Percentiles rank a stretch among this genome's conserved stretches.
Conservation (phyloP, 92 coral and sea anemone genomes). For the Plumapathes pennacea region DNA sequence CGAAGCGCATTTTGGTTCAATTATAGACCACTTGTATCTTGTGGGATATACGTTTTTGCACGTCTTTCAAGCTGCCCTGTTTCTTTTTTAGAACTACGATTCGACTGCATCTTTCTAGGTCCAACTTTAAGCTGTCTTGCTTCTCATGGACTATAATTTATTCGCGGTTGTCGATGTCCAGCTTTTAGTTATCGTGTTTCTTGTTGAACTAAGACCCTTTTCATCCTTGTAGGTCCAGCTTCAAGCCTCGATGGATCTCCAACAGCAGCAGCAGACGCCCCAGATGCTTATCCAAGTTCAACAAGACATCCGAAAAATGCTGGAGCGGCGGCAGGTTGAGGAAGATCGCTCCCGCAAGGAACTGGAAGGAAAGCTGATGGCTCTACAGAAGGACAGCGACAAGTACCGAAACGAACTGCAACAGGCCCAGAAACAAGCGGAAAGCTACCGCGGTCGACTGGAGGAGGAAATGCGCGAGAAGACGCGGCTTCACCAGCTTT, state of each 20-base stretch:
- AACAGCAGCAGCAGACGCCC: conserved; percentile 16
- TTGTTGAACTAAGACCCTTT: too few relatives aligned
- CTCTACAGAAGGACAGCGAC: conserved; percentile 84
- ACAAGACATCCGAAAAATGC: conserved; percentile 84
- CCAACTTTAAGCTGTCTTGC: too few relatives aligned
- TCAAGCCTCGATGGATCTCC: conserved; percentile 8
- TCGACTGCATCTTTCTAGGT: too few relatives aligned
- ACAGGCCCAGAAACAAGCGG: conserved; percentile 94
- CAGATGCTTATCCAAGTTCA: conserved; percentile 81
- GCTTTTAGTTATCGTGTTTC: too few relatives aligned
- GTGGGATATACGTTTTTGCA: too few relatives aligned
- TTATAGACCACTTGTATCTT: too few relatives aligned
- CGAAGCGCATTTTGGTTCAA: too few relatives aligned
- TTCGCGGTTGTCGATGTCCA: too few relatives aligned
- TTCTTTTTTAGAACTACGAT: too few relatives aligned
- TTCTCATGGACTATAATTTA: too few relatives aligned
- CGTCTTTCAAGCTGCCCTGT: too few relatives aligned
- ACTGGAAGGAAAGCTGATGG: conserved; percentile 81
- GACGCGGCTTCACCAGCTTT: conserved; percentile 65
- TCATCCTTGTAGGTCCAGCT: too few relatives aligned
- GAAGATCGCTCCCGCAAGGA: conserved; percentile 79
- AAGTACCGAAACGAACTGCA: conserved; percentile 88
- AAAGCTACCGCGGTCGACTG: conserved; percentile 79
- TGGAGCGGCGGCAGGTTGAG: conserved; percentile 86
- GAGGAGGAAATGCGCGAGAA: conserved; percentile 76